Evolutionary conservation across 2,888 invertebrate genomes (phyloP).

Genomic region (Nysson spinosus): DNA sequence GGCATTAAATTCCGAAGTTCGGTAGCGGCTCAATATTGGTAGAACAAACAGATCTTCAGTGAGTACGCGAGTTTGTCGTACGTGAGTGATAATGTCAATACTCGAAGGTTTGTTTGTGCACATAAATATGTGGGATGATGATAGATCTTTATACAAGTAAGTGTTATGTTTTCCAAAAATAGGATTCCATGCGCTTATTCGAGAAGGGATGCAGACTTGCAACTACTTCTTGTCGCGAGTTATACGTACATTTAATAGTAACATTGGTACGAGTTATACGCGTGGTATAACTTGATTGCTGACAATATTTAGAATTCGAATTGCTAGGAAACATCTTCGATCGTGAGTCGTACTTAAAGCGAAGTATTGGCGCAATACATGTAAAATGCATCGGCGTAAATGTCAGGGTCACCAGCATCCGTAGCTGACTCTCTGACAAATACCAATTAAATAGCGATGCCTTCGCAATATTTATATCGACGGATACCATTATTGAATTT

Average conservation of each 20-base stretch:
- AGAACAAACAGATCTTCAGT: conserved; percentile 44
- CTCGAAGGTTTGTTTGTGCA: conserved; percentile 16
- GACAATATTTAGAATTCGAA: not conserved
- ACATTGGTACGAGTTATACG: too few relatives aligned
- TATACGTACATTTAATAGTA: too few relatives aligned
- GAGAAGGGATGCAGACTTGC: too few relatives aligned
- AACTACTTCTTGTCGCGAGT: too few relatives aligned
- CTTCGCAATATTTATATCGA: conserved; percentile 27
- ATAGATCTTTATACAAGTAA: too few relatives aligned
- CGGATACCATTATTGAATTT: not conserved
- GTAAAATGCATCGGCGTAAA: conserved; percentile 66
- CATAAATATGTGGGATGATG: not conserved
- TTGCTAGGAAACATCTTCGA: conserved; percentile 7
- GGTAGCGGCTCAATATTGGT: conserved; percentile 51
- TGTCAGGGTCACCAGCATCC: conserved; percentile 63
- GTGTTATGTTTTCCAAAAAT: too few relatives aligned
- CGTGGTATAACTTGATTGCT: not conserved
- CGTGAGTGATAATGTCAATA: conserved; percentile 21
- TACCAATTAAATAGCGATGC: conserved; percentile 60
- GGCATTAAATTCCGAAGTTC: conserved; percentile 12
- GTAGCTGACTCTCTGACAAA: conserved; percentile 50
- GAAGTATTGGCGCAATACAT: conserved; percentile 31
- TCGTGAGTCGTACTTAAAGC: conserved; percentile 52
- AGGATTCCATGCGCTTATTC: too few relatives aligned
- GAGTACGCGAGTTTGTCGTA: conserved; percentile 6